Evolutionary conservation across 2,888 invertebrate species (phyloP), one percentile per base, ranked within the genome.

Genomic region (Geotrupes spiniger): DNA sequence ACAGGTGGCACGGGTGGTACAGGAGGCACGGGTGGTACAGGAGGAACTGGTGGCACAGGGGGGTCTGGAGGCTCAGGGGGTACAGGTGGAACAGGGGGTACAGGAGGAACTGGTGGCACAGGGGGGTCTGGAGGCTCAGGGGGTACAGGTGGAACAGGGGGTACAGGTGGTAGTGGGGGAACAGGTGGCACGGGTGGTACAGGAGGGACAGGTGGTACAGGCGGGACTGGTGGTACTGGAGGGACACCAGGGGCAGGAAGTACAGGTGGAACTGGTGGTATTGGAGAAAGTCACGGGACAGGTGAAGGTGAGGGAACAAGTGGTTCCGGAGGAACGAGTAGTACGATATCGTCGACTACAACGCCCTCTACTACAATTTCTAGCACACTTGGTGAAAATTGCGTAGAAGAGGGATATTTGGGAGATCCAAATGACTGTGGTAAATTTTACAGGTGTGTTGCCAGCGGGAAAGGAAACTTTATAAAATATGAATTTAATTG

Each of bases 401-500:
- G 87, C 64, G 72, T 69, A 10, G 68, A 73, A 56, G 84, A 86
- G 66, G 90, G 90, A 38, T 90, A 86, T 68, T 78, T 83, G 62
- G 80, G 82, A 8, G 82, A 89, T 68, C 74, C 78, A 29, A 73
- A 73, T 36, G 79, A 89, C 63, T 90, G 89, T 63, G 81, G 77
- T 51, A 86, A 83, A 66, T 90, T 89, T 73, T 87, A 87, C 65
- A 78, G 89, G 56, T 90, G 90, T 70, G 87, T 88, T 14, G 74
- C 77, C 48, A 77, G 80, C 63, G 82, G 80, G 0, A 72, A 76
- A 17, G 80, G 79, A 50, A 76, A 76, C 2, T 85, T 75, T 59
- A 81, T 73, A 37, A 82, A 79, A 70, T 84, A 85, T 64, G 83
- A 87, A 52, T 90, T 87, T 66, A 74, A 74, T 9, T 90, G 90